Percentiles rank a stretch among this genome's conserved stretches.
These are phyloP conservation scores for Chauna torquata DNA, from an alignment of 2,113 vertebrate genomes.

Conservation along the genomic window DNA sequence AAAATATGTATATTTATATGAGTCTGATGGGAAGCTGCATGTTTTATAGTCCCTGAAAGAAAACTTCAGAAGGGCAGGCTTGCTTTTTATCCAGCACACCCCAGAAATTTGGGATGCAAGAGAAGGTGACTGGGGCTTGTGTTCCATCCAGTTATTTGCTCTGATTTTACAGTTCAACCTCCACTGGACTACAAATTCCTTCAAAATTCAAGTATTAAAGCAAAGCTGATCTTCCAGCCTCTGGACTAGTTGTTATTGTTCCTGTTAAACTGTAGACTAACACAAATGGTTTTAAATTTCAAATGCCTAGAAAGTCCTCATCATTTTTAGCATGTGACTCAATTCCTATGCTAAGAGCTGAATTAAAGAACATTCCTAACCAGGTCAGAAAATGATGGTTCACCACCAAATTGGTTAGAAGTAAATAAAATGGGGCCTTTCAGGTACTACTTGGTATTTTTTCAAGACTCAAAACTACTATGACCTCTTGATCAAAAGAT, in stretches of 20 bases:
- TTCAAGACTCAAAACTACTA: neutral
- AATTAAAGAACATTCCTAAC: neutral
- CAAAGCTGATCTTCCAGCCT: too few relatives aligned
- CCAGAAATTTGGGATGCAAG: neutral
- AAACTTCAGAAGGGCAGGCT: neutral
- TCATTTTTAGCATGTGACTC: neutral
- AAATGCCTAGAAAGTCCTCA: neutral
- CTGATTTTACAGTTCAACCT: neutral
- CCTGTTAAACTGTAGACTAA: neutral
- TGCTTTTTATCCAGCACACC: neutral
- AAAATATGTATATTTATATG: neutral
- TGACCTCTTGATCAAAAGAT: neutral
- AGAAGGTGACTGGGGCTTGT: neutral
- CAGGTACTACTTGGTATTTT: neutral
- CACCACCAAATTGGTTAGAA: neutral
- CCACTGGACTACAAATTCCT: neutral
- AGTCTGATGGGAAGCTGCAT: neutral
- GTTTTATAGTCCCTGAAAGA: neutral
- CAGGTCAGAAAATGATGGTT: neutral
- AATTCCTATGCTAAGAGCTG: neutral
- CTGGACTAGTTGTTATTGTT: neutral
- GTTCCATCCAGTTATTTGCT: neutral
- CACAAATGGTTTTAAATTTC: neutral
- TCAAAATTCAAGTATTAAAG: neutral
- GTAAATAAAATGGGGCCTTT: neutral